A percentile compares a stretch with the other conserved stretches of the same genome.
Conservation (phyloP, 2,113 vertebrate genomes). For the Erinaceus europaeus region DNA sequence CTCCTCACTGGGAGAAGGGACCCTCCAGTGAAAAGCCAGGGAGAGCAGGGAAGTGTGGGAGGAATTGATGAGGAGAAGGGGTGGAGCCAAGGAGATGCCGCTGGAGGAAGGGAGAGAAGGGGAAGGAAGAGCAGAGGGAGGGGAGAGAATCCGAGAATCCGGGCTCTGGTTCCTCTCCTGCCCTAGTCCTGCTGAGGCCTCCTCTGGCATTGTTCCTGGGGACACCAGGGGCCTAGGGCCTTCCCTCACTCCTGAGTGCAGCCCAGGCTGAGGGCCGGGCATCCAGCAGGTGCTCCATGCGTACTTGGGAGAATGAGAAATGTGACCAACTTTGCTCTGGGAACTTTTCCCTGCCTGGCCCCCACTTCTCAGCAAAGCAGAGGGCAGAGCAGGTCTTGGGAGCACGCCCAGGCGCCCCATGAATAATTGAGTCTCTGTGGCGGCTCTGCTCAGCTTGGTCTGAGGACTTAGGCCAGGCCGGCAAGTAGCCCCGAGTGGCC, state of each 20-base stretch:
- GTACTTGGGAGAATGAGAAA: slow-evolving; percentile 53
- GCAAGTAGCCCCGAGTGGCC: not conserved
- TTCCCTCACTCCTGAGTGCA: not conserved
- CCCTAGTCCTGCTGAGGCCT: slow-evolving; percentile 36
- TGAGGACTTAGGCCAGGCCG: not conserved
- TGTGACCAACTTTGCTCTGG: slow-evolving; percentile 65
- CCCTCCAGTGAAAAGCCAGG: slow-evolving; percentile 69
- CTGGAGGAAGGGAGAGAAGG: slow-evolving; percentile 56
- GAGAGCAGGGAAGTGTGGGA: slow-evolving; percentile 72
- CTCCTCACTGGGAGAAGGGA: slow-evolving; percentile 67
- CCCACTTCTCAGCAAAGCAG: slow-evolving; percentile 35
- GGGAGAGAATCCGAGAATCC: too few species aligned
- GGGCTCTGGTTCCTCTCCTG: slow-evolving; percentile 48
- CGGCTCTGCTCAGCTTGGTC: not conserved
- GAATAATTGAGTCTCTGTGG: slow-evolving; percentile 59
- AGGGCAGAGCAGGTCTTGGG: slow-evolving; percentile 50
- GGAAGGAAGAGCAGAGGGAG: too few species aligned
- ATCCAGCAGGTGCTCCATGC: slow-evolving; percentile 70
- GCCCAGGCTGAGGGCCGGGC: slow-evolving; percentile 34
- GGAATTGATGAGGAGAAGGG: slow-evolving; percentile 74
- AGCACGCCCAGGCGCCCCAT: slow-evolving; percentile 43
- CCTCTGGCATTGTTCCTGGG: slow-evolving; percentile 54
- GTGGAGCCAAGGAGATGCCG: slow-evolving; percentile 69
- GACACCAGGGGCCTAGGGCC: not conserved
- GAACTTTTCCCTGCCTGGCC: slow-evolving; percentile 64